A percentile compares a stretch with the other conserved stretches of the same genome.
phyloP scores from a whole-genome alignment of 2,113 vertebrate species.

The human region DNA sequence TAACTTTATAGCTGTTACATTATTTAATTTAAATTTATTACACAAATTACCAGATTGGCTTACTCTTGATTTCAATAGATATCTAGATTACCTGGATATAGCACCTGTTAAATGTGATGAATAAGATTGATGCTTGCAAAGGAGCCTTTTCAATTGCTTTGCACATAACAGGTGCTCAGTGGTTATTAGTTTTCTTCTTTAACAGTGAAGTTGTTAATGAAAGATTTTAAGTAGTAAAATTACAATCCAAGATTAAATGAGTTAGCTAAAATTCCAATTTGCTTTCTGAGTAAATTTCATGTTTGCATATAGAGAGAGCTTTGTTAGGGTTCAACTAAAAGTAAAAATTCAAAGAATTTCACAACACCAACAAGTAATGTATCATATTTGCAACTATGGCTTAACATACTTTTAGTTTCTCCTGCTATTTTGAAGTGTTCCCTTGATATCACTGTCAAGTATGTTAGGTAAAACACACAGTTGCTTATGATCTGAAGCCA shows the following conservation, averaged over 20 bases:
- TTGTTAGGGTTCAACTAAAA: conserved; percentile 13
- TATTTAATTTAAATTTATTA: not conserved
- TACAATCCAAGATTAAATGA: not conserved
- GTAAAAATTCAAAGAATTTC: not conserved
- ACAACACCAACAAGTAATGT: not conserved
- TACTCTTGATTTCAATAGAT: not conserved
- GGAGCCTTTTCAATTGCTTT: not conserved
- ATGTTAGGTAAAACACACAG: not conserved
- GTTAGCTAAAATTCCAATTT: not conserved
- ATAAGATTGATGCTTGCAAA: not conserved
- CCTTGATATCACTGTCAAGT: not conserved
- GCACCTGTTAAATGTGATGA: not conserved
- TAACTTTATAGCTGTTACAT: not conserved
- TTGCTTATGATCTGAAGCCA: not conserved
- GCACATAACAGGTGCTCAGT: not conserved
- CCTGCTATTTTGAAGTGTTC: not conserved
- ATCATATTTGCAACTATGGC: not conserved
- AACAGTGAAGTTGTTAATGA: not conserved
- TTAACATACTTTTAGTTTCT: not conserved
- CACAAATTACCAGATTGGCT: not conserved
- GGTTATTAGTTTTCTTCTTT: not conserved
- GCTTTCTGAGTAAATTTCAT: not conserved
- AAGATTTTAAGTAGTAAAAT: not conserved
- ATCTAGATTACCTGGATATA: not conserved
- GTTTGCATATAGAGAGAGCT: not conserved